Conservation (phyloP, 2,797 vertebrate genomes). For the Rhinoraja longicauda region DNA sequence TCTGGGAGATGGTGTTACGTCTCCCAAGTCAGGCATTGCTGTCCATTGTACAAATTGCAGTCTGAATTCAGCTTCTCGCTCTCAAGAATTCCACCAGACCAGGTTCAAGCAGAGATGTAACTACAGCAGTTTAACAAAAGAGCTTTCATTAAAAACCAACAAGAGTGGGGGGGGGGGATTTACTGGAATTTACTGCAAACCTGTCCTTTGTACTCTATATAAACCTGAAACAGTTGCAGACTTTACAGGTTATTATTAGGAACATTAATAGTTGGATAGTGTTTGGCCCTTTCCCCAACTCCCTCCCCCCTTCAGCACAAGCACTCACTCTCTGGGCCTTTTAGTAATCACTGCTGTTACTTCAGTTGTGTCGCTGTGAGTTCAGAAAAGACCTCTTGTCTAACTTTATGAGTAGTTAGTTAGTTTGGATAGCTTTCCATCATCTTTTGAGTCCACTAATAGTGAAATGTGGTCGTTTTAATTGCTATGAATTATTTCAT, state of each 20-base stretch:
- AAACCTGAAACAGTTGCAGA: neutral
- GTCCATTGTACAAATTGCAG: neutral
- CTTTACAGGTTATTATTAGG: neutral
- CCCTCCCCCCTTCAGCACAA: no score
- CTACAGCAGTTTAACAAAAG: neutral
- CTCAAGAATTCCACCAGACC: neutral
- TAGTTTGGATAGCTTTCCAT: neutral
- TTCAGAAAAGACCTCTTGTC: neutral
- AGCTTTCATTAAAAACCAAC: neutral
- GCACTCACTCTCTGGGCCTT: neutral
- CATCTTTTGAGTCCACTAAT: neutral
- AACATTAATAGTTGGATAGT: neutral
- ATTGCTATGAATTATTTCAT: slow-evolving; percentile 15
- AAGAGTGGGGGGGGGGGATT: neutral
- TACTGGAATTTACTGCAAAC: neutral
- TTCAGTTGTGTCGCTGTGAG: neutral
- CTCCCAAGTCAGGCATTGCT: neutral
- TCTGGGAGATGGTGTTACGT: neutral
- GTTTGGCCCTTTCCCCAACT: no score
- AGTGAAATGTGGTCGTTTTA: neutral
- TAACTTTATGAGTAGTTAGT: neutral
- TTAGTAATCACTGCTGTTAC: neutral
- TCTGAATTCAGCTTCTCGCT: neutral
- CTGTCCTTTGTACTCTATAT: neutral
- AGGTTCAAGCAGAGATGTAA: neutral